phyloP scores from a whole-genome alignment of 1,140 invertebrate genomes.

The Dendroctonus valens region DNA sequence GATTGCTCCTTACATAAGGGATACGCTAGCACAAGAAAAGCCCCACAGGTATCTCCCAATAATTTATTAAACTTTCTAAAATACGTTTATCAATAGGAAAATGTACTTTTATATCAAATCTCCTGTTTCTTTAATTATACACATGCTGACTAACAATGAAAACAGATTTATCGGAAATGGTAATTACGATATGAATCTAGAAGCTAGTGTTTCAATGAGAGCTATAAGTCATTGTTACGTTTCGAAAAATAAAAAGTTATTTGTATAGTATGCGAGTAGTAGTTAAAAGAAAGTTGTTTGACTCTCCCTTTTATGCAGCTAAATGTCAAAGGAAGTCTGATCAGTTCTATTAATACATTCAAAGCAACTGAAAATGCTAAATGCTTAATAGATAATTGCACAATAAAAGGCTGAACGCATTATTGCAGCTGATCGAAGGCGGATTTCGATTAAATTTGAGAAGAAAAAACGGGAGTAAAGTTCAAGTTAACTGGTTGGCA shows the following conservation, averaged over 20 bases:
- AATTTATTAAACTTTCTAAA: slow-evolving; percentile 21
- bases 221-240: slow-evolving; percentile 12
- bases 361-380: no score
- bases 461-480: no score
- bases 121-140: slow-evolving; percentile 13
- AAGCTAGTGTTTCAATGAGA: slow-evolving; percentile 9
- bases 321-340: slow-evolving; percentile 13
- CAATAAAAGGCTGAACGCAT: no score
- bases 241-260: slow-evolving; percentile 14
- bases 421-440: no score
- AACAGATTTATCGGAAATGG: slow-evolving; percentile 20
- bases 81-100: slow-evolving; percentile 15
- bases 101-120: slow-evolving; percentile 11
- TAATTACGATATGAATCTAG: slow-evolving; percentile 18
- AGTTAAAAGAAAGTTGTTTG: slow-evolving; percentile 12
- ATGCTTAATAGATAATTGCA: no score
- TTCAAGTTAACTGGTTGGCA: no score
- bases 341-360: slow-evolving; percentile 4
- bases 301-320: slow-evolving; percentile 11
- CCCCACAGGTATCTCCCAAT: slow-evolving; percentile 4
- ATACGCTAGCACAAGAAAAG: no score
- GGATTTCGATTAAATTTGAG: no score
- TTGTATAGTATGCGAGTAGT: slow-evolving; percentile 14
- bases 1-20: no score
- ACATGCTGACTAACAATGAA: slow-evolving; percentile 11